phyloP scores from a whole-genome alignment of 2,888 invertebrate genomes.

The Lapara coniferarum region DNA sequence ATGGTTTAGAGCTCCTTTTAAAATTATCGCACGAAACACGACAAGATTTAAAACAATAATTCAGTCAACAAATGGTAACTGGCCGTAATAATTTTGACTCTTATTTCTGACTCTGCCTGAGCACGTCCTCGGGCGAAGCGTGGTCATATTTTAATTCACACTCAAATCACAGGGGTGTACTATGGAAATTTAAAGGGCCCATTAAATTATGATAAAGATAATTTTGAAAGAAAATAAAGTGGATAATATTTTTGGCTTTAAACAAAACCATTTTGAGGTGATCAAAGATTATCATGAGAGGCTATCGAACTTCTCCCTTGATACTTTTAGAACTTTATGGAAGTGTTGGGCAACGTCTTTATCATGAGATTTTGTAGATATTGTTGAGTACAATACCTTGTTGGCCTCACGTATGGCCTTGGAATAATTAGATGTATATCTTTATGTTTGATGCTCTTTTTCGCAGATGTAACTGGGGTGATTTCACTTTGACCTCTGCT shows the following conservation, averaged over 20 bases:
- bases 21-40: conserved; percentile 3
- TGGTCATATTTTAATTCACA: conserved; percentile 39
- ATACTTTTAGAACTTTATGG: no score
- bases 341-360: no score
- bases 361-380: no score
- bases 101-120: conserved; percentile 39
- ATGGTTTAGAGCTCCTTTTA: background rate
- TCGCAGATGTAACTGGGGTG: background rate
- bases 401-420: background rate
- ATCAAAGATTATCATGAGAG: no score
- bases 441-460: background rate
- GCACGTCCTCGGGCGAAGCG: conserved; percentile 58
- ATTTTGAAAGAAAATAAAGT: no score
- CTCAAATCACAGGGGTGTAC: conserved; percentile 50
- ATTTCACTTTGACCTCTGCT: conserved; percentile 7
- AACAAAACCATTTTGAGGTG: no score
- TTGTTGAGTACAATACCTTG: no score
- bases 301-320: no score
- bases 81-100: conserved; percentile 69
- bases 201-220: background rate
- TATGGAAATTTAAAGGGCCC: background rate
- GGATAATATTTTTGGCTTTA: background rate
- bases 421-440: conserved; percentile 4
- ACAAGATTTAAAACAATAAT: conserved; percentile 25
- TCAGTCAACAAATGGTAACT: conserved; percentile 33